Base-by-base conservation (phyloP, 1,140 invertebrate species). In the Oryctes rhinoceros region DNA sequence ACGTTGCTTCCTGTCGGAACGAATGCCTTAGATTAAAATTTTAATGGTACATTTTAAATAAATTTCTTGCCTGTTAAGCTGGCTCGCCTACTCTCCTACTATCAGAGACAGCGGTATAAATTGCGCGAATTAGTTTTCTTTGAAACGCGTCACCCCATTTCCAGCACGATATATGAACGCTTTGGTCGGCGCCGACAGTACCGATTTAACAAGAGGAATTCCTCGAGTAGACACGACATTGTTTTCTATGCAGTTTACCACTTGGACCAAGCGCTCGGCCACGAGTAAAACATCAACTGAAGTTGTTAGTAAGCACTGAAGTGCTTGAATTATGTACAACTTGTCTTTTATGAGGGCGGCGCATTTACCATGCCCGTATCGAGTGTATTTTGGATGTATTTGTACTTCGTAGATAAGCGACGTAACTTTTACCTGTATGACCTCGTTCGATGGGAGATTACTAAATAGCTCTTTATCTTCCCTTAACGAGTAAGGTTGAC, bases 1-100 rank as follows among this genome's bases (percentile, higher is more conserved):
- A 76, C 75, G 75, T 47, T 48, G 75, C 75, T 71, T 71, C 65
- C 65, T 71, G 65, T 24, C 65, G 20, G 65, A 37, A 71, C 65
- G 24, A 71, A 71, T 71, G 65, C 65, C 65, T 71, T 71, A 71
- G 65, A 71, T 71, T 71, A 71, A 71, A 71, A 71, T 71, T 71
- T 71, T 71, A 71, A 71, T 71, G 65, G 65, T 71, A 71, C 65
- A 71, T 71, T 71, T 71, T 71, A 71, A 71, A 71, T 71, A 71
- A 71, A 71, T 71, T 71, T 71, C 65, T 71, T 71, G 65, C 65
- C 65, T 37, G 65, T 71, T 71, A 71, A 71, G 35, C 65, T 37
- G 65, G 65, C 65, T 37, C 24, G 35, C 65, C 65, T 30, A 24
- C 65, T 71, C 65, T 71, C 65, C 65, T 24, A 24, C 65, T 71